Evolutionary conservation across 2,113 vertebrate genomes (phyloP).

Genomic region (Oryzias melastigma): DNA sequence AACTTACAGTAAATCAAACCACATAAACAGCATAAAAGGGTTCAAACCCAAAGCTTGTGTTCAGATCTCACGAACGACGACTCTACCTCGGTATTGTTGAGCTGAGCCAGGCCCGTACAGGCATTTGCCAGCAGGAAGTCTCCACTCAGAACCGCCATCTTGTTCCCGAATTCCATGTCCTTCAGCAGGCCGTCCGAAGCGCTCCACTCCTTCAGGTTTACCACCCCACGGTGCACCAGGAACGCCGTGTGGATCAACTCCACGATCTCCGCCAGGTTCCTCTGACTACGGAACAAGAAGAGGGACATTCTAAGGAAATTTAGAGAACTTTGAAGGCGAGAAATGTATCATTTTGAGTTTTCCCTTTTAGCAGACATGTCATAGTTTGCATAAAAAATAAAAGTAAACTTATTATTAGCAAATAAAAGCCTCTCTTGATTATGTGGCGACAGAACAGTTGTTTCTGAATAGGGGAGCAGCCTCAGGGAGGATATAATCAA

Average conservation of each 20-base stretch:
- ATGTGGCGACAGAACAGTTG: slow-evolving; percentile 61
- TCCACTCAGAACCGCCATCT: slow-evolving; percentile 95
- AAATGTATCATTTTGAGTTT: too few relatives aligned
- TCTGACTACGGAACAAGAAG: slow-evolving; percentile 79
- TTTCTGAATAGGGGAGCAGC: slow-evolving; percentile 62
- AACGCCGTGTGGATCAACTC: slow-evolving; percentile 97
- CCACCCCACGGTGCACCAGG: slow-evolving; percentile 94
- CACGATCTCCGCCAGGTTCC: slow-evolving; percentile 95
- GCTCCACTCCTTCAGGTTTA: slow-evolving; percentile 89
- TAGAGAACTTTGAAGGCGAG: not conserved
- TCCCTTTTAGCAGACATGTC: slow-evolving; percentile 12
- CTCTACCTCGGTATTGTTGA: slow-evolving; percentile 94
- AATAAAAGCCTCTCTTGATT: slow-evolving; percentile 76
- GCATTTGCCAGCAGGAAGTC: slow-evolving; percentile 97
- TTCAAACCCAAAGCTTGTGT: too few relatives aligned
- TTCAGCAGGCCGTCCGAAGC: slow-evolving; percentile 89
- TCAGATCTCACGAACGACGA: too few relatives aligned
- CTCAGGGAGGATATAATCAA: slow-evolving; percentile 75
- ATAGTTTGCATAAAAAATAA: slow-evolving; percentile 50
- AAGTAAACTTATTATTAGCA: slow-evolving; percentile 69
- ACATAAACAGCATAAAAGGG: too few relatives aligned
- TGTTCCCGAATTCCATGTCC: slow-evolving; percentile 98
- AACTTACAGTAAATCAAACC: too few relatives aligned
- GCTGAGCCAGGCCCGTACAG: slow-evolving; percentile 88
- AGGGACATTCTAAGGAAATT: not conserved